Base-by-base conservation (phyloP, 2,797 vertebrate genomes). In the Emys orbicularis region DNA sequence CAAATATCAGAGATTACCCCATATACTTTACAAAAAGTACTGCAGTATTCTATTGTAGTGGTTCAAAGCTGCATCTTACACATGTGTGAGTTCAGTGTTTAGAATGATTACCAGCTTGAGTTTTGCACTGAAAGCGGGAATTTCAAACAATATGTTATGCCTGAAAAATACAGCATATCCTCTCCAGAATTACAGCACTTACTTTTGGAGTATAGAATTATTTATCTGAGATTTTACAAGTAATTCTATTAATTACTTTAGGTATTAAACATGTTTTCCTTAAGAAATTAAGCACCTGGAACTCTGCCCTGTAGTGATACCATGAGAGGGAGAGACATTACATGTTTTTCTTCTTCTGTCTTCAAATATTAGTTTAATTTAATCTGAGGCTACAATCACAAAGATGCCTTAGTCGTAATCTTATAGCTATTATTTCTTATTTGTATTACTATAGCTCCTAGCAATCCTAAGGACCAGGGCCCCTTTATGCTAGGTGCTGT, bases 121-220 rank as follows among this genome's bases (percentile, higher is more conserved):
- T 90, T 95, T 96, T 84, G 82, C 31, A 77, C 18, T 8, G 57
- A 91, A 49, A 7, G 1, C 80, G 18, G 10, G 18, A 12, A 41
- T 72, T 72, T 72, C 94, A 68, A 79, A 7, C 25, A 61, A 13
- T 86, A 49, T 92, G 56, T 84, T 83, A 90, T 90, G 85, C 0
- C 0, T 9, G 86, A 90, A 86, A 76, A 49, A 77, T 5, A n/a
- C 12, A 61, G 7, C 34, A 91, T 87, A 37, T 53, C 7, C 72
- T 93, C 31, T 37, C 79, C 81, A 52, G 37, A 25, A 81, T 92
- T 61, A 1, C 31, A 91, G 2, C 21, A 18, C 12, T 87, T 52
- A 10, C 1, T 85, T 92, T 85, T 86, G 9, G 4, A 89, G 1
- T 6, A 0, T 52, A 49, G 13, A 89, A 74, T 81, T 91, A 90